Conservation (phyloP, 2,888 invertebrate genomes). For the Ochlodes sylvanus region DNA sequence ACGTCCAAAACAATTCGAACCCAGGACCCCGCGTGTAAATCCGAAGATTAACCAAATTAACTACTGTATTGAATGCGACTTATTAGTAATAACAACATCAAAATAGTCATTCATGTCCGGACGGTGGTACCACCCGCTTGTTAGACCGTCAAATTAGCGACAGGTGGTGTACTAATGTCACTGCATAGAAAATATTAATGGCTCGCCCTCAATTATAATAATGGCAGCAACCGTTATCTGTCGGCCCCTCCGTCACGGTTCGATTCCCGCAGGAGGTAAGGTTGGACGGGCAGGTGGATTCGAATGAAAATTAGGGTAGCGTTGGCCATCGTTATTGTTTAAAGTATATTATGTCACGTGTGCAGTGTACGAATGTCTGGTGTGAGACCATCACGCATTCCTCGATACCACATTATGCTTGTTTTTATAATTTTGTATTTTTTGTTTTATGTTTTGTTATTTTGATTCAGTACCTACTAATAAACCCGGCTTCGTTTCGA, state of each 20-base stretch:
- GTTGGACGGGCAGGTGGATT: constrained; percentile 24
- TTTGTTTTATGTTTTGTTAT: too few relatives aligned
- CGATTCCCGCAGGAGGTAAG: constrained; percentile 35
- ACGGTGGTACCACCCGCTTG: not conserved
- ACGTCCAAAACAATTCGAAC: too few relatives aligned
- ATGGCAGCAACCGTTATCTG: constrained; percentile 24
- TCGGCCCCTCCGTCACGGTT: constrained; percentile 33
- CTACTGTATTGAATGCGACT: not conserved
- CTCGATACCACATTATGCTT: too few relatives aligned
- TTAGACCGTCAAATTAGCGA: not conserved
- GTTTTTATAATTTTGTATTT: too few relatives aligned
- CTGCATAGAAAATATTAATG: constrained; percentile 25
- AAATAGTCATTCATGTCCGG: not conserved
- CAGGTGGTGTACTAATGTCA: constrained; percentile 8
- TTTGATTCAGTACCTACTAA: too few relatives aligned
- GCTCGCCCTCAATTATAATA: constrained; percentile 29
- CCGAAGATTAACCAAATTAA: too few relatives aligned
- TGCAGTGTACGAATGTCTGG: too few relatives aligned
- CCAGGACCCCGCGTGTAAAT: too few relatives aligned
- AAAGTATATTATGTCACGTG: not conserved
- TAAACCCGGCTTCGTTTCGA: too few relatives aligned
- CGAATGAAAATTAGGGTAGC: constrained; percentile 2
- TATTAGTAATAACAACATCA: not conserved
- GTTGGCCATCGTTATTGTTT: not conserved
- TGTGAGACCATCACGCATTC: too few relatives aligned